Base-by-base conservation (phyloP, 2,113 vertebrate species). In the Saguinus imperator region DNA sequence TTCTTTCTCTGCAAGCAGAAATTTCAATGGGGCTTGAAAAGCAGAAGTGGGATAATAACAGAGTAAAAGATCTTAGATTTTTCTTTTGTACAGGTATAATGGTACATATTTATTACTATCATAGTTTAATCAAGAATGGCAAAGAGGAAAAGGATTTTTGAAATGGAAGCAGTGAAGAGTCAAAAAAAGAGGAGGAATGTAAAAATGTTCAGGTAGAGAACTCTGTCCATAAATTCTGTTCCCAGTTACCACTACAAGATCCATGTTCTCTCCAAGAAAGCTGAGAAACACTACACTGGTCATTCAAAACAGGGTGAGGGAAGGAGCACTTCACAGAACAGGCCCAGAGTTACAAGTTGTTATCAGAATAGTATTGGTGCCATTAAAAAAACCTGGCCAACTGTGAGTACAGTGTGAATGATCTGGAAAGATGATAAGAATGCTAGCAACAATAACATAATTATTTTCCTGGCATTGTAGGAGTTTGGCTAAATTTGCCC, bases 241-340 rank as follows among this genome's bases (percentile, higher is more conserved):
- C 20, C 50, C 8, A 45, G 0, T 2, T 3, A 27, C n/a, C 17
- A 37, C 32, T 57, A 2, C 5, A 43, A 45, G 4, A 14, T 21
- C 48, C n/a, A 40, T 10, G 1, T 75, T 79, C 27, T 14, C 45
- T 79, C 16, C 17, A 29, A 73, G 32, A 9, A 37, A 16, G 11
- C 14, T 29, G n/a, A 18, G 23, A n/a, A 84, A 3, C 64, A 64
- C 61, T 64, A 9, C n/a, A 21, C 1, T 7, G 2, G 17, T 3
- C 1, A 8, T 61, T 48, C 13, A 37, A 11, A 72, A 0, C 10
- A 3, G 0, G 9, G 32, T 43, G 8, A 40, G 4, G 11, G 21
- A 75, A 57, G 13, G 14, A 50, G 45, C 0, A 0, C 8, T 37
- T 5, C 10, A 10, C 3, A 73, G 7, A 27, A 14, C n/a, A 81